Evolutionary conservation across 1,140 invertebrate species (phyloP), one percentile per base, ranked within the genome.

Genomic region (Cyrtorhinus lividipennis): DNA sequence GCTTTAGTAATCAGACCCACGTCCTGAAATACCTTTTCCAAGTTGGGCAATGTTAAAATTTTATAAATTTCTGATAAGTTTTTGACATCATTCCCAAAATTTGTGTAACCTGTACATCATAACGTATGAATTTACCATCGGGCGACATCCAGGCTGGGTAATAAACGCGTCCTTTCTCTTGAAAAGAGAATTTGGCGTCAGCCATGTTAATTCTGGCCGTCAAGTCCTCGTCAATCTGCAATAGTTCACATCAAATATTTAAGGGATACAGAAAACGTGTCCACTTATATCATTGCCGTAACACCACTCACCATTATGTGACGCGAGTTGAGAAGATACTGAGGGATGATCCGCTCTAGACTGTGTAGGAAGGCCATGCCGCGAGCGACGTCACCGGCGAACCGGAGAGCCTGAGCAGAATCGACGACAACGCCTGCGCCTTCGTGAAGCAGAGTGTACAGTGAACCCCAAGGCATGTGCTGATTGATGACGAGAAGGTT

Each of bases 141-240:
- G 96, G 96, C 5, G 95, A 87, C 86, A 98, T 93, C 95, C 96
- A 99, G 1, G 91, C 94, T 5, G 96, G 95, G 70, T 89, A 84
- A 74, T 95, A 98, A 65, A 89, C 78, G 64, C 93, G 85, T 12
- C 90, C 91, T 70, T 86, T 84, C 74, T 93, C 88, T 82, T 98
- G 94, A 77, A 99, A 99, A 15, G 93, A 95, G 77, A 99, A 99
- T 75, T 96, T 95, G 18, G 92, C 90, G 76, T 98, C 96, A n/a
- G 92, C 94, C 95, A 99, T 98, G 73, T 95, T 98, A 56, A 99
- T 90, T 69, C 93, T 82, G 0, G 95, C 95, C 18, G 91, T 96
- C 63, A 98, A 76, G 74, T 99, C 95, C 71, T 98, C 95, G 72
- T 98, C 93, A 72, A 97, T 93, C 89, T 92, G 71, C 44, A 72